phyloP scores from a whole-genome alignment of 2,113 vertebrate genomes.

The Cynopterus brachyotis region DNA sequence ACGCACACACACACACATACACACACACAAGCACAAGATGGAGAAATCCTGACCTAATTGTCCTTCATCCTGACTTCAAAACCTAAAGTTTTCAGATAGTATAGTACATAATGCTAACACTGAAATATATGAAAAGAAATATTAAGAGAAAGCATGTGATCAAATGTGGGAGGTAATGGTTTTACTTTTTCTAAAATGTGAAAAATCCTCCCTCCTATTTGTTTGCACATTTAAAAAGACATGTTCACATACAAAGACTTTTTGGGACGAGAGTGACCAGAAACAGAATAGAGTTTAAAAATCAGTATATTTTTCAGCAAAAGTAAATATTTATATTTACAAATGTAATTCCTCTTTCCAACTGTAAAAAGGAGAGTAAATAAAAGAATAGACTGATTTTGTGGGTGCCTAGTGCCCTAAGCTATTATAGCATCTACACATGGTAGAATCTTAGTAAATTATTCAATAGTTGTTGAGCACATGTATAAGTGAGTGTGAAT shows the following conservation, averaged over 20 bases:
- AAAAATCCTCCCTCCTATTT: neutral
- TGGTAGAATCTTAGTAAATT: neutral
- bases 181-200: constrained; percentile 44
- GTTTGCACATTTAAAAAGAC: constrained; percentile 15
- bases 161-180: constrained; percentile 40
- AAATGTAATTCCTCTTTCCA: neutral
- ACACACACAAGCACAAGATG: neutral
- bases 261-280: neutral
- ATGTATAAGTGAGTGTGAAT: neutral
- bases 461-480: neutral
- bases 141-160: constrained; percentile 53
- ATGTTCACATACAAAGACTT: constrained; percentile 14
- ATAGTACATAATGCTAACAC: neutral
- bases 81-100: neutral
- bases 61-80: constrained; percentile 7
- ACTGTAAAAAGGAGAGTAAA: neutral
- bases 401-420: neutral
- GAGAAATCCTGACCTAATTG: neutral
- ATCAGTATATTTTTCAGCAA: too few species aligned
- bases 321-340: constrained; percentile 41
- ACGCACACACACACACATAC: neutral
- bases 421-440: neutral
- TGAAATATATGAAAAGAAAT: neutral
- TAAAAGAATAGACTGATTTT: neutral
- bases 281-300: constrained; percentile 43